These are phyloP conservation scores for Drosophila eohydei DNA, from an alignment of 2,888 invertebrate species.

Conservation along the genomic window DNA sequence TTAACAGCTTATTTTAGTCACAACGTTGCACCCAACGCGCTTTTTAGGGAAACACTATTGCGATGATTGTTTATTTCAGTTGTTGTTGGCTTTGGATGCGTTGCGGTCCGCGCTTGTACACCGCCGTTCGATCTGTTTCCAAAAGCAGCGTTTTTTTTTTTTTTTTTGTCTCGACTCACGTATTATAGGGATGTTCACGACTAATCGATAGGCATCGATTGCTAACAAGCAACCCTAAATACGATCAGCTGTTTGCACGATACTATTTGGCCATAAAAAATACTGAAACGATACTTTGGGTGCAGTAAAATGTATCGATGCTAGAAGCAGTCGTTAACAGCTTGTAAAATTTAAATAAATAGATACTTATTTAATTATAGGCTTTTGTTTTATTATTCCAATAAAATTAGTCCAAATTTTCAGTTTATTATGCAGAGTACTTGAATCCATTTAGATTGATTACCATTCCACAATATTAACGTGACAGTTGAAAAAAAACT, in stretches of 20 bases:
- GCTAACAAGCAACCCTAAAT: constrained; percentile 3
- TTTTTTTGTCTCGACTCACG: constrained; percentile 15
- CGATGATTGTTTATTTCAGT: constrained; percentile 21
- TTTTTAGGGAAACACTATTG: constrained; percentile 20
- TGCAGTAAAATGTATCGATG: not conserved
- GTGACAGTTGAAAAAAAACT: not conserved
- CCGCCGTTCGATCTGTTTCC: constrained; percentile 49
- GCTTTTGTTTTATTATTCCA: no score
- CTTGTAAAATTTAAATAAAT: not conserved
- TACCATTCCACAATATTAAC: constrained; percentile 13
- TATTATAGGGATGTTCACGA: constrained; percentile 15
- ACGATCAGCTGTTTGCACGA: constrained; percentile 8
- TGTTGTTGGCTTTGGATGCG: constrained; percentile 30
- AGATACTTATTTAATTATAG: not conserved
- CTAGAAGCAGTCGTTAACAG: not conserved
- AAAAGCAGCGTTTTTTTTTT: constrained; percentile 40
- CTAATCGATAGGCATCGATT: constrained; percentile 27
- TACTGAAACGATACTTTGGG: constrained; percentile 1
- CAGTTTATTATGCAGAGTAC: not conserved
- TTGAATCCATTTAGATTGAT: not conserved
- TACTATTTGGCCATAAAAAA: not conserved
- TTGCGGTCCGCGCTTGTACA: constrained; percentile 53
- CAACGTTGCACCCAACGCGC: constrained; percentile 33
- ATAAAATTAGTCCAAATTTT: not conserved
- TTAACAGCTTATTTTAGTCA: constrained; percentile 16